These are phyloP conservation scores for Ameiurus melas DNA, from an alignment of 2,113 vertebrate genomes.

Conservation along the genomic window DNA sequence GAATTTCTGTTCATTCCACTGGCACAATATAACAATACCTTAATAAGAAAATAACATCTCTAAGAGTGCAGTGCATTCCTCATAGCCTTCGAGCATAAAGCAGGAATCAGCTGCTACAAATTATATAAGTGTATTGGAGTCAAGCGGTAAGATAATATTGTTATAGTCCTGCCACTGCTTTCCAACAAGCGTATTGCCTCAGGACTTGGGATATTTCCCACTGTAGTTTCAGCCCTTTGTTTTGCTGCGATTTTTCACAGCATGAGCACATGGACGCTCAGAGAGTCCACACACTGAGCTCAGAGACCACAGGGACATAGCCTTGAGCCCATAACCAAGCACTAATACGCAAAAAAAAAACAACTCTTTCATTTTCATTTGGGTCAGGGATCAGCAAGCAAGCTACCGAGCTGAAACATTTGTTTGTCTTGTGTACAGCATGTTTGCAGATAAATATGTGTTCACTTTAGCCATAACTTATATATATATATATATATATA, in stretches of 20 bases:
- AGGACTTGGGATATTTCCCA: conserved; percentile 27
- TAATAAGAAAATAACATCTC: conserved; percentile 29
- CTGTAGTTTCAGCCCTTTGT: background rate
- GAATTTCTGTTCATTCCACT: background rate
- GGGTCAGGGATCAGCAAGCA: conserved; percentile 15
- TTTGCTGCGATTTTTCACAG: conserved; percentile 22
- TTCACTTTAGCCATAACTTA: background rate
- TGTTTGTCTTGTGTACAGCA: conserved; percentile 18
- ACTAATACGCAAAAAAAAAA: conserved; percentile 20
- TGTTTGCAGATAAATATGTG: conserved; percentile 4
- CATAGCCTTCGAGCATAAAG: conserved; percentile 5
- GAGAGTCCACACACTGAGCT: conserved; percentile 2
- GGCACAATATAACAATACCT: background rate
- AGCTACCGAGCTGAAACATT: conserved; percentile 12
- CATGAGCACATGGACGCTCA: background rate
- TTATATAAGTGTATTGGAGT: conserved; percentile 15
- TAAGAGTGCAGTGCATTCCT: background rate
- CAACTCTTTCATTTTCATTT: conserved; percentile 5
- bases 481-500: too few relatives aligned
- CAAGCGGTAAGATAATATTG: conserved; percentile 21
- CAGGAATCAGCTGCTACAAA: conserved; percentile 8
- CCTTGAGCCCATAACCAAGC: conserved; percentile 8
- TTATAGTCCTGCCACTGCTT: conserved; percentile 20
- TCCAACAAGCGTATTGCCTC: background rate
- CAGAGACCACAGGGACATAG: conserved; percentile 30